Evolutionary conservation across 1,140 invertebrate species (phyloP).

Genomic region (Leptinotarsa defecta): DNA sequence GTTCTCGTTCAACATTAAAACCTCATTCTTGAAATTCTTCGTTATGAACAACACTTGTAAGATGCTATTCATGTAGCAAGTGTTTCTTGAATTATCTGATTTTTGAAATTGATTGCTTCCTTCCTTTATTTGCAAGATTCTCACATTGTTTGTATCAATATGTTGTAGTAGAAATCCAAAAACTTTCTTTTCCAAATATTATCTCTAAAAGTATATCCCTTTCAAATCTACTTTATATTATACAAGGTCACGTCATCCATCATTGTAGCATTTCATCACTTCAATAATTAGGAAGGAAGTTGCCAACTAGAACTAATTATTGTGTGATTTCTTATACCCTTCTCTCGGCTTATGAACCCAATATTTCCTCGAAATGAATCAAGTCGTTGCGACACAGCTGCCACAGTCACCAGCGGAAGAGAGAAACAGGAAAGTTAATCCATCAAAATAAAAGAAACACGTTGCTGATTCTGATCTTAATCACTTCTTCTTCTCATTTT

Average conservation of each 20-base stretch:
- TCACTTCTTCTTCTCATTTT: constrained; percentile 18
- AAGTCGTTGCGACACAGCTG: constrained; percentile 1
- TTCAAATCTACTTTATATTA: not conserved
- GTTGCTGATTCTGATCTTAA: constrained; percentile 17
- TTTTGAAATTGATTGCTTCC: too few relatives aligned
- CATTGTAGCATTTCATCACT: not conserved
- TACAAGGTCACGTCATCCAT: not conserved
- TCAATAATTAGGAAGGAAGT: not conserved
- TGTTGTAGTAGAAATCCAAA: too few relatives aligned
- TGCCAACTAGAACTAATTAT: not conserved
- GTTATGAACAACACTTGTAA: too few relatives aligned
- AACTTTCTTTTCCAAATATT: not conserved
- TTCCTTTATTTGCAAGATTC: too few relatives aligned
- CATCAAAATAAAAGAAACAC: constrained; percentile 23
- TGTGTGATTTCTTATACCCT: not conserved
- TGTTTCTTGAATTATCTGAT: too few relatives aligned
- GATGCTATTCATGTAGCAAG: too few relatives aligned
- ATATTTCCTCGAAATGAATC: not conserved
- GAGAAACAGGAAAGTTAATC: constrained; percentile 6
- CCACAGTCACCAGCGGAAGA: not conserved
- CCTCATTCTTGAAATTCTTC: too few relatives aligned
- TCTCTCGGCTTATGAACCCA: not conserved
- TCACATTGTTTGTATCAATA: too few relatives aligned
- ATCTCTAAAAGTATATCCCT: not conserved
- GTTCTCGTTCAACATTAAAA: too few relatives aligned